These are phyloP conservation scores for Diadema setosum DNA, from an alignment of 35 echinoderm and acorn worm genomes.

Conservation along the genomic window DNA sequence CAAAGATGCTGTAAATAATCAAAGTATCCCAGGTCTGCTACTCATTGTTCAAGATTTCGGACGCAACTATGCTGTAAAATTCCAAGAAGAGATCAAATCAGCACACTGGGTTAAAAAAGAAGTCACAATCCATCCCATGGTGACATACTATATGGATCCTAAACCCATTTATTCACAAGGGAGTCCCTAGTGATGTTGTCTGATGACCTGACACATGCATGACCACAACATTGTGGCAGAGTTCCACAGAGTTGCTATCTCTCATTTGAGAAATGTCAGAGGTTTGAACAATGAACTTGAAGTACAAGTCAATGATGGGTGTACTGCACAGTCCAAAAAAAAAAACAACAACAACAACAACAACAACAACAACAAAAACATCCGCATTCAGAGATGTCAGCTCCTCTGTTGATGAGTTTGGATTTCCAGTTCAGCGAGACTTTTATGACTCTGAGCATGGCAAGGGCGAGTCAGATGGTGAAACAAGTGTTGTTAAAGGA, in stretches of 20 bases:
- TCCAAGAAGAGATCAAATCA: conserved; percentile 41
- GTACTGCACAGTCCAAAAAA: conserved; percentile 16
- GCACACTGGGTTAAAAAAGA: conserved; percentile 49
- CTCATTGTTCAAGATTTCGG: conserved; percentile 40
- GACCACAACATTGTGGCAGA: conserved; percentile 13
- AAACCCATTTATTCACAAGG: neutral
- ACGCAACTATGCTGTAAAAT: conserved; percentile 23
- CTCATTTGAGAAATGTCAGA: conserved; percentile 5
- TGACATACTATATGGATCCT: conserved; percentile 26
- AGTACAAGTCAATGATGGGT: conserved; percentile 41
- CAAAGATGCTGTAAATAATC: neutral
- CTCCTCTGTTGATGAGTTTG: neutral
- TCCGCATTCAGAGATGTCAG: conserved; percentile 19
- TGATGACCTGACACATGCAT: conserved; percentile 38
- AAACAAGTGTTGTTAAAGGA: conserved; percentile 37
- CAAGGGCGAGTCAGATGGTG: conserved; percentile 36
- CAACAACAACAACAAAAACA: too few species aligned
- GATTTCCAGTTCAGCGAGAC: neutral
- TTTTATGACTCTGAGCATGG: conserved; percentile 60
- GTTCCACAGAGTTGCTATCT: neutral
- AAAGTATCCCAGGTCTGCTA: neutral
- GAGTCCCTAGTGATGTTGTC: conserved; percentile 32
- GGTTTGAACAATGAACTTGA: neutral
- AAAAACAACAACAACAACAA: too few species aligned
- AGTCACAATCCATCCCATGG: conserved; percentile 38